Evolutionary conservation across 2,888 invertebrate species (phyloP), one percentile per base, ranked within the genome.

Genomic region (Volucella inanis): DNA sequence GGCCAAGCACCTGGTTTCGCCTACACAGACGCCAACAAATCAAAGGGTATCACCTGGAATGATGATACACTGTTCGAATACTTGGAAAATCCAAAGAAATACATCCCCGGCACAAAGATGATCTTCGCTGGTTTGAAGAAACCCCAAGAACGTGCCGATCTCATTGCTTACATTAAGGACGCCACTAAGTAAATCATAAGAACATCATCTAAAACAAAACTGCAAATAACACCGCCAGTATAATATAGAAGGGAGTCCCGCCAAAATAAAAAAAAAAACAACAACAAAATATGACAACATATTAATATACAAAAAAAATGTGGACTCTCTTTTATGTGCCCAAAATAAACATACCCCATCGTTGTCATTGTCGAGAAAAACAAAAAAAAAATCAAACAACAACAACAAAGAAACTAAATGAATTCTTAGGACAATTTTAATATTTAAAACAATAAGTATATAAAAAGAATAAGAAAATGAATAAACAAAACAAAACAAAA

Each of bases 101-200:
- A 97, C 93, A 99, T 99, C 94, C 99, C 99, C 70, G 99, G 99
- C 87, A 99, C 99, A 80, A 99, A 99, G 92, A 99, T 99, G 99
- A 96, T 99, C 90, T 99, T 99, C 90, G 98, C 98, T 87, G 99
- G 99, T 87, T 93, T 99, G 89, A 99, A 99, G 93, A 99, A 99
- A 92, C 94, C 96, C n/a, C 94, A 96, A 76, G 99, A 99, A 87
- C 95, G 99, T 84, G 97, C 94, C 12, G 98, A 99, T 93, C 94
- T 99, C 79, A 98, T 99, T 89, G 97, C 98, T 9, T 99, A 98
- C 93, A 93, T 99, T 89, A 96, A 97, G 80, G 65, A 83, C 14
- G 88, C 88, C 15, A 90, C 81, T 62, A 85, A 85, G 81, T 85
- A 85, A 81, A 75, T 71, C 31, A 43, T 74, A 72, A 76, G 68